Evolutionary conservation across 1,140 invertebrate species (phyloP), one percentile per base, ranked within the genome.

Genomic region (Melipona quadrifasciata): DNA sequence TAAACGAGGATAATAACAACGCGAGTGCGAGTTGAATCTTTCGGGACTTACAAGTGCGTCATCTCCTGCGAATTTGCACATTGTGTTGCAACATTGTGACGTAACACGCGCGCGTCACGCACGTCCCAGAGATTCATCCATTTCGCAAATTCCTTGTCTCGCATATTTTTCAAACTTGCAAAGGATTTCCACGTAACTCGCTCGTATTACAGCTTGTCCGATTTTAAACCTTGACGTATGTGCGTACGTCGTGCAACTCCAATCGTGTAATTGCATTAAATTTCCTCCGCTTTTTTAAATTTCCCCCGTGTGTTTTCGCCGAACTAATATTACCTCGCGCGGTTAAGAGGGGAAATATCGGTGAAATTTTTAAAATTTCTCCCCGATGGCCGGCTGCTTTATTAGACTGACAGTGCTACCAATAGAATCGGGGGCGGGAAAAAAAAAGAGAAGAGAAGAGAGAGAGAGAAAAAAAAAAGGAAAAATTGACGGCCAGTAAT

Each of bases 401-500:
- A 68, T 68, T 70, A 70, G 39, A 70, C 34, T 21, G 34, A 39
- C 34, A 39, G 34, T 5, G 34, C 34, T 70, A 70, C 34, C 34
- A 70, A 39, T 24, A 21, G 34, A 39, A 70, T 24, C 34, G 67
- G 14, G 19, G 24, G n/a, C 8, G n/a, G 21, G 10, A 39, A 72
- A 24, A 72, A 39, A 39, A 6, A 39, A 55, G 14, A 55, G 2
- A 31, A 31, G 2, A 31, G 31, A 31, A 31, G 2, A 31, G 2
- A 1, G 31, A 31, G 2, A 31, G 31, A 39, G 39, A 39, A 47
- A 8, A 47, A 6, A 8, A 8, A 8, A 31, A 65, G 17, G n/a
- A 75, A 74, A 75, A 19, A 34, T 58, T 21, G 24, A 75, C 58
- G 31, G 14, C 31, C 55, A 75, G 53, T 74, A 74, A 75, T 58